Evolutionary conservation across 2,888 invertebrate species (phyloP).

Genomic region (Pollenia angustigena): DNA sequence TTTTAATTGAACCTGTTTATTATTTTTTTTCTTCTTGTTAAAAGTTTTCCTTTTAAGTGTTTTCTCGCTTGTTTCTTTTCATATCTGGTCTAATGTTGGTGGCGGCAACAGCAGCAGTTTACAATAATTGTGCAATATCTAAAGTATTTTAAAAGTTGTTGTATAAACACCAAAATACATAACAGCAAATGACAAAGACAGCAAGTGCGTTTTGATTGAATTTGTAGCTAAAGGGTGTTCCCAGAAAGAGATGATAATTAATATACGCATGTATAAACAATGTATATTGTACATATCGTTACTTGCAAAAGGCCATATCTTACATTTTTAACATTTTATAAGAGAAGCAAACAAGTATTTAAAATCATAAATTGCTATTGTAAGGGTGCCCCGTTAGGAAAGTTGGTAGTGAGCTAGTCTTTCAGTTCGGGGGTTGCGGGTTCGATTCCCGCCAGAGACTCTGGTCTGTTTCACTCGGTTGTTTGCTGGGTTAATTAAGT

Average conservation of each 20-base stretch:
- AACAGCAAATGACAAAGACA: slow-evolving; percentile 4
- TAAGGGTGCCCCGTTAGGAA: no score
- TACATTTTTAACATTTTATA: no score
- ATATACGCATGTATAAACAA: not conserved
- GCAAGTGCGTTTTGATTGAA: slow-evolving; percentile 16
- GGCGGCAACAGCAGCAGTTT: slow-evolving; percentile 5
- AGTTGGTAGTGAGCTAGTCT: no score
- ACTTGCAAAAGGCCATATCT: no score
- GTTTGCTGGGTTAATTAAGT: no score
- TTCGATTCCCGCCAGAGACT: no score
- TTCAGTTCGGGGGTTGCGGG: no score
- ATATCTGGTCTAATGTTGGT: slow-evolving; percentile 28
- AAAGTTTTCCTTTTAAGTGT: slow-evolving; percentile 39
- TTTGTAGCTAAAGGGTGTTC: not conserved
- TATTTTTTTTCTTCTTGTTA: slow-evolving; percentile 12
- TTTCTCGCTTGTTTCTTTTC: slow-evolving; percentile 31
- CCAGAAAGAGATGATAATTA: not conserved
- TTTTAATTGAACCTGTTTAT: slow-evolving; percentile 60
- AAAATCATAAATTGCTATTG: no score
- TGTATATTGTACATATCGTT: no score
- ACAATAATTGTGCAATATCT: slow-evolving; percentile 78
- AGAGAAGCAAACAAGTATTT: no score
- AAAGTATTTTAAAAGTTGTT: slow-evolving; percentile 32
- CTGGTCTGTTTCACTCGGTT: no score
- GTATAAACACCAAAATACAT: not conserved